A percentile compares a stretch with the other conserved stretches of the same genome.
Evolutionary conservation across 1,140 invertebrate genomes (phyloP).

Genomic region (Leptinotarsa defecta): DNA sequence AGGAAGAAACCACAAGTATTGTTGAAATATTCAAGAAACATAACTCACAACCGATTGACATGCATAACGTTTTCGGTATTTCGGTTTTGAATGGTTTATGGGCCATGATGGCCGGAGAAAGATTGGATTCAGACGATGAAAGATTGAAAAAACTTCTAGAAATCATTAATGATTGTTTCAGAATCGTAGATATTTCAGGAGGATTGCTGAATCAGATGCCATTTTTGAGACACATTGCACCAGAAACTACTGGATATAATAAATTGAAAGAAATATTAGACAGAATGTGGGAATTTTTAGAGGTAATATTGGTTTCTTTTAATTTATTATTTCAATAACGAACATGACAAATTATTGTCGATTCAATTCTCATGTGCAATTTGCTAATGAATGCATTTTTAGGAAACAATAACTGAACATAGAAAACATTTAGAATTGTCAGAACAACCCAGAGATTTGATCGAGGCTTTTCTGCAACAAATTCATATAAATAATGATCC

Average conservation of each 20-base stretch:
- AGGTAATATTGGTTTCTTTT: constrained; percentile 30
- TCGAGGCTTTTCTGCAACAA: constrained; percentile 47
- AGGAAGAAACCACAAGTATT: constrained; percentile 64
- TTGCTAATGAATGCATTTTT: constrained; percentile 17
- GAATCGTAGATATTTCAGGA: constrained; percentile 72
- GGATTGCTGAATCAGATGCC: constrained; percentile 71
- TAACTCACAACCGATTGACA: constrained; percentile 52
- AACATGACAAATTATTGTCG: too few species aligned
- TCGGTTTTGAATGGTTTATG: constrained; percentile 77
- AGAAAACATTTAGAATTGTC: constrained; percentile 31
- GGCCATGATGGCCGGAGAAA: constrained; percentile 71
- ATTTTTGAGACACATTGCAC: constrained; percentile 71
- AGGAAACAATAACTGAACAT: constrained; percentile 49
- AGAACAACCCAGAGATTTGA: constrained; percentile 42
- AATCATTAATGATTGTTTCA: constrained; percentile 65
- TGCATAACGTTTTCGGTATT: constrained; percentile 60
- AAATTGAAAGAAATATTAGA: constrained; percentile 60
- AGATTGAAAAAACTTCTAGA: constrained; percentile 64
- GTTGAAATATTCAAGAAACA: constrained; percentile 57
- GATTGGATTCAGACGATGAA: constrained; percentile 63
- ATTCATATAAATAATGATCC: constrained; percentile 41
- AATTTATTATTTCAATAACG: neutral
- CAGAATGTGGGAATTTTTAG: constrained; percentile 37
- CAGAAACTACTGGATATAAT: constrained; percentile 69
- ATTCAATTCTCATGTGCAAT: too few species aligned